A percentile compares a stretch with the other conserved stretches of the same genome.
Evolutionary conservation across 2,113 vertebrate species (phyloP).

Genomic region (Rhagologus leucostigma): DNA sequence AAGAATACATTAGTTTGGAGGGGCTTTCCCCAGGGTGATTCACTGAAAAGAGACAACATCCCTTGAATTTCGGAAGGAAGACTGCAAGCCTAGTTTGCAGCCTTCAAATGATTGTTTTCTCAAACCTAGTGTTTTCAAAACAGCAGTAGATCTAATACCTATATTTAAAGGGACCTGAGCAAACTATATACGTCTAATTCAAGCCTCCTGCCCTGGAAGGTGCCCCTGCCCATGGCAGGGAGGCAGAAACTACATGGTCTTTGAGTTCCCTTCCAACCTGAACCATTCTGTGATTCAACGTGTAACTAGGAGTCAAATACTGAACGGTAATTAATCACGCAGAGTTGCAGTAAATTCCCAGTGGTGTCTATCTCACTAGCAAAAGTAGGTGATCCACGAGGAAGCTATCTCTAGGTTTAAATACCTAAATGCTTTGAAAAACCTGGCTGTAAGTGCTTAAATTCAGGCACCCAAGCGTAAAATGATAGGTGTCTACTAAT

Average conservation of each 20-base stretch:
- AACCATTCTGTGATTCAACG: not conserved
- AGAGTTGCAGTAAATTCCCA: not conserved
- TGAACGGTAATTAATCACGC: not conserved
- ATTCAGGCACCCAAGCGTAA: not conserved
- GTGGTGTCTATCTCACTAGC: not conserved
- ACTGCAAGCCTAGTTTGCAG: not conserved
- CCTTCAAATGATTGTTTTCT: not conserved
- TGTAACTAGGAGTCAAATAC: not conserved
- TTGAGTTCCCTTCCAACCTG: not conserved
- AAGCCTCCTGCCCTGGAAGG: not conserved
- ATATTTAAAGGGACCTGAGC: not conserved
- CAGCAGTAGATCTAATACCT: not conserved
- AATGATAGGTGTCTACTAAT: not conserved
- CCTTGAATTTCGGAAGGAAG: not conserved
- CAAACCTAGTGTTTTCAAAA: not conserved
- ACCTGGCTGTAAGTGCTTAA: not conserved
- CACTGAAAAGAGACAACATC: not conserved
- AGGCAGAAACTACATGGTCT: not conserved
- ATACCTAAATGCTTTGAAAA: not conserved
- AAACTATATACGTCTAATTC: not conserved
- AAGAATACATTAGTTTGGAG: slow-evolving; percentile 12
- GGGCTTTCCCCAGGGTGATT: not conserved
- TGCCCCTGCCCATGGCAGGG: not conserved
- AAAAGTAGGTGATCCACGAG: not conserved
- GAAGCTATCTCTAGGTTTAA: not conserved